A percentile compares a stretch with the other conserved stretches of the same genome.
These are phyloP conservation scores for Labeo catla DNA, from an alignment of 2,113 vertebrate species.

Conservation along the genomic window DNA sequence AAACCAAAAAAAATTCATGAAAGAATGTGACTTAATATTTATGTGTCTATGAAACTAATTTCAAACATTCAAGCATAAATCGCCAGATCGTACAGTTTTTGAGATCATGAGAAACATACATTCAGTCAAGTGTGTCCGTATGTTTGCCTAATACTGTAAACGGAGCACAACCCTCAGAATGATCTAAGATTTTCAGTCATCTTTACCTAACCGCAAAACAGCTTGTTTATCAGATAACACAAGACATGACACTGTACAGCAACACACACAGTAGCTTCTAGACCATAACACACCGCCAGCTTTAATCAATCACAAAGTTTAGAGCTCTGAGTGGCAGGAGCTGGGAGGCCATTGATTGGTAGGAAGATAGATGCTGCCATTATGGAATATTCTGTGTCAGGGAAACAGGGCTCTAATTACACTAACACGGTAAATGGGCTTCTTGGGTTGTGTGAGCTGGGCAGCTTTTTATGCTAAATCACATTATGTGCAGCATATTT, in stretches of 20 bases:
- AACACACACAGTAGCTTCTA: not conserved
- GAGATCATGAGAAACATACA: not conserved
- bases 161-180: not conserved
- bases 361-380: constrained; percentile 56
- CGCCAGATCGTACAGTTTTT: not conserved
- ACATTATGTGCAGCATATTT: constrained; percentile 45
- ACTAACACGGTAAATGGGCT: constrained; percentile 41
- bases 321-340: constrained; percentile 35
- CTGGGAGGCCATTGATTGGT: constrained; percentile 55
- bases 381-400: constrained; percentile 57
- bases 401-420: constrained; percentile 53
- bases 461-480: constrained; percentile 39
- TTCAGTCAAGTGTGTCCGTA: not conserved
- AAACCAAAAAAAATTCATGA: too few relatives aligned
- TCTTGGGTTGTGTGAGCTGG: not conserved
- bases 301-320: constrained; percentile 38
- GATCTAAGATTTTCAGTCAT: not conserved
- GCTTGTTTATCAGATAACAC: constrained; percentile 9
- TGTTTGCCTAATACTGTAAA: not conserved
- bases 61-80: not conserved
- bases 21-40: not conserved
- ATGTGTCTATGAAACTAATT: not conserved
- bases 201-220: not conserved
- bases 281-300: constrained; percentile 28
- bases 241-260: not conserved